Percentiles rank a stretch among this genome's conserved stretches.
Evolutionary conservation across 2,113 vertebrate species (phyloP).

Genomic region (Donacobius atricapilla): DNA sequence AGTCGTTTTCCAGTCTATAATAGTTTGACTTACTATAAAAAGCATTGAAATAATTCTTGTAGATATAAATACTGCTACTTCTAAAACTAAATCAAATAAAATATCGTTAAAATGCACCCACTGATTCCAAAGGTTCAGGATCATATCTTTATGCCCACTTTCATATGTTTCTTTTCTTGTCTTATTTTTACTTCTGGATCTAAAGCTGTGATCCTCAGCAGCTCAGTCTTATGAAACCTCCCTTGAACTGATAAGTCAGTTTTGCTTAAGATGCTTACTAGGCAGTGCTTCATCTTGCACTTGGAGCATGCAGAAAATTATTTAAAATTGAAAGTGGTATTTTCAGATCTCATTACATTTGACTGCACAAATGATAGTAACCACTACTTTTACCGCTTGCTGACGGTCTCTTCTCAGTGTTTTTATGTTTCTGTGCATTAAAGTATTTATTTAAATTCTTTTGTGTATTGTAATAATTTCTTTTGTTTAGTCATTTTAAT

Average conservation of each 20-base stretch:
- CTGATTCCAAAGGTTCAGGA: background rate
- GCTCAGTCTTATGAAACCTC: background rate
- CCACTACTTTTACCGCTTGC: background rate
- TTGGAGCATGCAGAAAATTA: background rate
- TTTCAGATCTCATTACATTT: background rate
- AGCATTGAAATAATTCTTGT: background rate
- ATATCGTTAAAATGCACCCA: background rate
- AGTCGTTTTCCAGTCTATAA: background rate
- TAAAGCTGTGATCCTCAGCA: background rate
- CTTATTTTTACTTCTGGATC: background rate
- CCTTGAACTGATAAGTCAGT: background rate
- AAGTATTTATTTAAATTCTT: background rate
- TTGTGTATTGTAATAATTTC: background rate
- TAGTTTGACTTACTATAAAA: background rate
- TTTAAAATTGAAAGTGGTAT: background rate
- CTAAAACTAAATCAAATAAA: background rate
- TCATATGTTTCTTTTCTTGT: background rate
- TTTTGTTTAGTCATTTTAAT: background rate
- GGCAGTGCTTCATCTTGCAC: background rate
- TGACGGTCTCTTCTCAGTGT: background rate
- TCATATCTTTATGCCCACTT: background rate
- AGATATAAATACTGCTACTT: background rate
- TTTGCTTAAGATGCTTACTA: constrained; percentile 14
- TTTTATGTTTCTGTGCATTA: background rate
- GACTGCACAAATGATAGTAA: background rate